These are phyloP conservation scores for Tiaroga cobitis DNA, from an alignment of 2,797 vertebrate species.

Conservation along the genomic window DNA sequence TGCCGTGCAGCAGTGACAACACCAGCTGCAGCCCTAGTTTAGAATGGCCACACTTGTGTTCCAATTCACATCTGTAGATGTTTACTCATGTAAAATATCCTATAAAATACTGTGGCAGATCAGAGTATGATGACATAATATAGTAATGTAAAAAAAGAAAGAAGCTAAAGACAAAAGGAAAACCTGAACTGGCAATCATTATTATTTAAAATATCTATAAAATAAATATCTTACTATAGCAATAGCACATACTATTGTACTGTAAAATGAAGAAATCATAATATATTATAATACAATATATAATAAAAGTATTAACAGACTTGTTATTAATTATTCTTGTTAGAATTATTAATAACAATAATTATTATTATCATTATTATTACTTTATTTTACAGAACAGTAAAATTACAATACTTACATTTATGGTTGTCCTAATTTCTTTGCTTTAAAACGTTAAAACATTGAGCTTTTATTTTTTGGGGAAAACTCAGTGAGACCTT, in stretches of 20 bases:
- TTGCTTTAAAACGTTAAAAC: neutral
- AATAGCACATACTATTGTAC: neutral
- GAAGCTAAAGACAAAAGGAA: too few relatives aligned
- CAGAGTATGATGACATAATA: neutral
- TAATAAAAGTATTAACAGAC: neutral
- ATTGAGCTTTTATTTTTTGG: neutral
- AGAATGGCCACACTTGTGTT: constrained; percentile 59
- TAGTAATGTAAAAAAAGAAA: neutral
- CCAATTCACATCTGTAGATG: neutral
- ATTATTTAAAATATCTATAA: too few relatives aligned
- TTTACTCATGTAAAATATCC: neutral
- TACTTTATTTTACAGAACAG: neutral
- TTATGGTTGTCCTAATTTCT: neutral
- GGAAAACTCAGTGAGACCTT: neutral
- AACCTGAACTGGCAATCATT: too few relatives aligned
- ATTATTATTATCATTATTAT: too few relatives aligned
- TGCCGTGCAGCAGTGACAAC: neutral
- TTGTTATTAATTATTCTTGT: too few relatives aligned
- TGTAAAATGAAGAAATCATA: neutral
- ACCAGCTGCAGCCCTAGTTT: constrained; percentile 15
- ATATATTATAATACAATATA: neutral
- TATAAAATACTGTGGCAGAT: neutral
- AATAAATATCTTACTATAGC: neutral
- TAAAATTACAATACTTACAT: neutral
- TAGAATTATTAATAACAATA: too few relatives aligned